A percentile compares a stretch with the other conserved stretches of the same genome.
These are phyloP conservation scores for Myiothlypis coronata DNA, from an alignment of 2,797 vertebrate species.

Conservation along the genomic window DNA sequence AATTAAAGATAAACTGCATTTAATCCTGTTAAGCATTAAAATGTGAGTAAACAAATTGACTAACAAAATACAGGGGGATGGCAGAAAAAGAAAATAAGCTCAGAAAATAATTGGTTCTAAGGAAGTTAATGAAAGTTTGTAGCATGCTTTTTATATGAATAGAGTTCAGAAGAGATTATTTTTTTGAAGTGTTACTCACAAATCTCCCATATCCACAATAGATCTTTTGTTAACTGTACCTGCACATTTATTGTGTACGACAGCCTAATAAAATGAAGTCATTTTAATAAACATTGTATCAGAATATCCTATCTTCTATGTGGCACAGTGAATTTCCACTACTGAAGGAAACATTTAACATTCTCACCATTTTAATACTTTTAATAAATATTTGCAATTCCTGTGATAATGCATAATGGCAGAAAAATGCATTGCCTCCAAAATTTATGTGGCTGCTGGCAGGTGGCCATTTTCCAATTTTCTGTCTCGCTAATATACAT, in stretches of 20 bases:
- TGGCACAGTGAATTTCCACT: conserved; percentile 73
- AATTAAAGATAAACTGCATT: conserved; percentile 46
- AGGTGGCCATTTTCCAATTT: conserved; percentile 80
- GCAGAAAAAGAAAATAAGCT: conserved; percentile 45
- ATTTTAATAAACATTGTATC: conserved; percentile 81
- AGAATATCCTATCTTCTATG: conserved; percentile 75
- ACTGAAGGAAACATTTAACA: conserved; percentile 81
- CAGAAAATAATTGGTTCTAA: conserved; percentile 54
- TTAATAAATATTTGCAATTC: conserved; percentile 83
- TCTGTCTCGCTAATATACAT: conserved; percentile 75
- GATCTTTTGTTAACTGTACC: conserved; percentile 74
- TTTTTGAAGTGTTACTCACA: conserved; percentile 65
- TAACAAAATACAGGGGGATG: background rate
- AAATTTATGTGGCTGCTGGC: conserved; percentile 79
- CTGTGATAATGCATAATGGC: conserved; percentile 75
- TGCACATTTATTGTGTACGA: conserved; percentile 76
- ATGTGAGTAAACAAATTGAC: conserved; percentile 47
- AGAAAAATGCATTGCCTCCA: conserved; percentile 74
- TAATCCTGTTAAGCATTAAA: conserved; percentile 51
- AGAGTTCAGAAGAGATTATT: conserved; percentile 59
- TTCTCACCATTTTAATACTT: conserved; percentile 79
- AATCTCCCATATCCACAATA: conserved; percentile 67
- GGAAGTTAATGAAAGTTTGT: conserved; percentile 66
- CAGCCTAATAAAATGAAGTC: conserved; percentile 81
- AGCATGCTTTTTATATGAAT: conserved; percentile 34